phyloP scores from a whole-genome alignment of 1,140 invertebrate genomes.

The Hetaerina americana region DNA sequence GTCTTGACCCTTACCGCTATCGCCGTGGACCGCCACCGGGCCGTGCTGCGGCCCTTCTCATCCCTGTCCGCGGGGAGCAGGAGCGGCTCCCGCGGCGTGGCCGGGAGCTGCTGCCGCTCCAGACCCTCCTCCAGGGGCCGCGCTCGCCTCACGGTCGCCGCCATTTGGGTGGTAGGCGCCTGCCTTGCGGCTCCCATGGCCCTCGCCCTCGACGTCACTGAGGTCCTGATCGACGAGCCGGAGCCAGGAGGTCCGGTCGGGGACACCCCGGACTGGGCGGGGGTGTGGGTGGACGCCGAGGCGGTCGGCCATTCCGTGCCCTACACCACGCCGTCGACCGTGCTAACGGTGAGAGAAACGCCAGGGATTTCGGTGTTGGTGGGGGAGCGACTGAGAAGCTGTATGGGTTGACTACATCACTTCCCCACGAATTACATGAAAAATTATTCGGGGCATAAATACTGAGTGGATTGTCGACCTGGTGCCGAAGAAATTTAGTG shows the following conservation, averaged over 20 bases:
- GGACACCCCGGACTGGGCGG: background rate
- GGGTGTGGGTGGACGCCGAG: background rate
- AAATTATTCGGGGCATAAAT: no score
- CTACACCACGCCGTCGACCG: background rate
- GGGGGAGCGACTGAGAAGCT: background rate
- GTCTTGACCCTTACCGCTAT: conserved; percentile 72
- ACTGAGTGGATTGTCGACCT: no score
- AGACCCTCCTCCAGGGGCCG: conserved; percentile 16
- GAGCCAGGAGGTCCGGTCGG: background rate
- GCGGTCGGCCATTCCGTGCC: background rate
- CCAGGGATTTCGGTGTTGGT: no score
- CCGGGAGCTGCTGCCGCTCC: background rate
- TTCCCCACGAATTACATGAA: background rate
- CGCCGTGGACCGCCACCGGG: conserved; percentile 58
- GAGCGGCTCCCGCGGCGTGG: background rate
- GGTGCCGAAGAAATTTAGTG: no score
- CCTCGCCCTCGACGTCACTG: conserved; percentile 43
- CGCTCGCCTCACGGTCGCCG: conserved; percentile 50
- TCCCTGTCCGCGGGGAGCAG: background rate
- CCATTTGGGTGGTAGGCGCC: conserved; percentile 50
- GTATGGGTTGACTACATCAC: background rate
- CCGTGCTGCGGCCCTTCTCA: conserved; percentile 46
- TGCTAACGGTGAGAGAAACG: background rate
- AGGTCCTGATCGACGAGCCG: conserved; percentile 20
- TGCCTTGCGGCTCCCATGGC: conserved; percentile 51